These are phyloP conservation scores for Phaethornis superciliosus DNA, from an alignment of 2,113 vertebrate genomes.

Conservation along the genomic window DNA sequence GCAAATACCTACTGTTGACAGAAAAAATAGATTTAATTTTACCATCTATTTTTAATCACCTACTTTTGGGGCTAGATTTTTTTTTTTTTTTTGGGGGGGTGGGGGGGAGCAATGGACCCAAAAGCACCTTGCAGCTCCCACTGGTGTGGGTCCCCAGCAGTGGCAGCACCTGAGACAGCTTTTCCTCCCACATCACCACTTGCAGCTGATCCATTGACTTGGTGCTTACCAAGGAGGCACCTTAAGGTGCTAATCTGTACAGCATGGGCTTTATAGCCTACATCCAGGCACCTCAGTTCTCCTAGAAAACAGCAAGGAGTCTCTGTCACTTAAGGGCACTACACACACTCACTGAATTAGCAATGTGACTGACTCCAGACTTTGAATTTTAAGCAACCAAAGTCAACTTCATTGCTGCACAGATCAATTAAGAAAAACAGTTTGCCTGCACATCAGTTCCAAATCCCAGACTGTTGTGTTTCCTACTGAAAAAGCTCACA, in stretches of 20 bases:
- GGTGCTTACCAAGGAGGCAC: neutral
- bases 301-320: neutral
- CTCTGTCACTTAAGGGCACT: neutral
- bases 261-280: neutral
- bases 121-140: neutral
- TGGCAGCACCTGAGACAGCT: neutral
- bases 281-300: neutral
- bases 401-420: neutral
- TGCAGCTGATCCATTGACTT: neutral
- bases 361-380: neutral
- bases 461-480: neutral
- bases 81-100: no score
- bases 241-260: neutral
- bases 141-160: rapidly evolving
- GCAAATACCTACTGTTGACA: neutral
- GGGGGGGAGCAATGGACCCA: neutral
- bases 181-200: neutral
- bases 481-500: neutral
- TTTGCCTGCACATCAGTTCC: neutral
- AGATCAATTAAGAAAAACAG: neutral
- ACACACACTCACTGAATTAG: neutral
- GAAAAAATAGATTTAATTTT: neutral
- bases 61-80: neutral
- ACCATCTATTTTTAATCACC: neutral
- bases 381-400: neutral